These are phyloP conservation scores for Euzophera pinguis DNA, from an alignment of 2,888 invertebrate species.

Conservation along the genomic window DNA sequence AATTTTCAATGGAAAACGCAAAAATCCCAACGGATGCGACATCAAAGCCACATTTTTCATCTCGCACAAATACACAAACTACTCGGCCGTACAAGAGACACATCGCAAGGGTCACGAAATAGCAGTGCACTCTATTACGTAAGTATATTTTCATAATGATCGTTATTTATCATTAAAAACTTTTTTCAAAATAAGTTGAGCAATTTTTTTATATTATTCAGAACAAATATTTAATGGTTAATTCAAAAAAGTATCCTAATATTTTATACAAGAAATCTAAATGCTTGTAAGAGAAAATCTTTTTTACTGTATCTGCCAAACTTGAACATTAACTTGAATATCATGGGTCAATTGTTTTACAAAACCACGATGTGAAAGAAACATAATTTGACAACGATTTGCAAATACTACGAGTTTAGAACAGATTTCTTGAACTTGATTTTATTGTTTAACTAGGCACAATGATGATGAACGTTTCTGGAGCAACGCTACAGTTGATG, in stretches of 20 bases:
- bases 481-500: slow-evolving; percentile 94
- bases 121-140: slow-evolving; percentile 96
- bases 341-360: too few relatives aligned
- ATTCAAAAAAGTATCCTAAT: too few relatives aligned
- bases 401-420: neutral
- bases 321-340: too few relatives aligned
- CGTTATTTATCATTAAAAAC: neutral
- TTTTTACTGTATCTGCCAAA: too few relatives aligned
- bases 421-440: neutral
- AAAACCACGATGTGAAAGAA: too few relatives aligned
- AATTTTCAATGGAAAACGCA: slow-evolving; percentile 92
- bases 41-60: slow-evolving; percentile 96
- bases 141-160: slow-evolving; percentile 63
- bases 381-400: too few relatives aligned
- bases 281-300: too few relatives aligned
- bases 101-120: slow-evolving; percentile 96
- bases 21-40: slow-evolving; percentile 96
- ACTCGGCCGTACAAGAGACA: slow-evolving; percentile 94
- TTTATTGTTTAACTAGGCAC: slow-evolving; percentile 78
- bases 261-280: too few relatives aligned
- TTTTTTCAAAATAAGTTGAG: too few relatives aligned
- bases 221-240: too few relatives aligned
- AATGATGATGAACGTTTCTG: slow-evolving; percentile 95
- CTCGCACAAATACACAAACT: slow-evolving; percentile 96
- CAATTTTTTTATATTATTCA: too few relatives aligned